Evolutionary conservation across 92 coral and sea anemone genomes (phyloP).

Genomic region (Metridium senile): DNA sequence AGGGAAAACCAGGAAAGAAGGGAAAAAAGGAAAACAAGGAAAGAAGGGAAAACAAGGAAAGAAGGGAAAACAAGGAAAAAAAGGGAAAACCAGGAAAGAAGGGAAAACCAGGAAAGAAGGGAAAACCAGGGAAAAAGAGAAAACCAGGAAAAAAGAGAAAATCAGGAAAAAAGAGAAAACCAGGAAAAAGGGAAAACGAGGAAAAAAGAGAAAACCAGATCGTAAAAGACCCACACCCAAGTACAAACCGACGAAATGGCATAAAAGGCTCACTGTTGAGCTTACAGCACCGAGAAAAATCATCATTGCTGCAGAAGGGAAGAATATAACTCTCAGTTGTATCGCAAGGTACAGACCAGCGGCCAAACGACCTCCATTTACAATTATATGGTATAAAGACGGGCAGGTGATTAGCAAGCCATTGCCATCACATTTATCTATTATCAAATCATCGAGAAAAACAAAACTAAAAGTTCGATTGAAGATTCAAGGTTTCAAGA

Average conservation of each 20-base stretch:
- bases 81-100: background rate
- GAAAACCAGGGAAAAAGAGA: background rate
- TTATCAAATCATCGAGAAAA: background rate
- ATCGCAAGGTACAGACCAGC: background rate
- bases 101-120: background rate
- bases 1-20: background rate
- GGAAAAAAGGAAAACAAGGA: background rate
- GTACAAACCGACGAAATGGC: background rate
- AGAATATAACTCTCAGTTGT: background rate
- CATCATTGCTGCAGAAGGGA: background rate
- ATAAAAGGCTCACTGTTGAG: background rate
- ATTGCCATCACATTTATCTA: background rate
- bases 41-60: background rate
- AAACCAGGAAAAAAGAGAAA: background rate
- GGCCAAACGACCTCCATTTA: background rate
- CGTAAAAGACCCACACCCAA: background rate
- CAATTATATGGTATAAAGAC: constrained; percentile 7
- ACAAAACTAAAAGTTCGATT: background rate
- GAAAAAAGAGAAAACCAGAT: background rate
- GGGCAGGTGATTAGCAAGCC: background rate
- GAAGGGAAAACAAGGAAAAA: background rate
- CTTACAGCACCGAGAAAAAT: background rate
- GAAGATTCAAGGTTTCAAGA: background rate
- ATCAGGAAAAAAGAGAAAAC: background rate
- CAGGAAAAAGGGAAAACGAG: background rate